phyloP scores from a whole-genome alignment of 2,888 invertebrate genomes.

The Parthenolecanium corni region DNA sequence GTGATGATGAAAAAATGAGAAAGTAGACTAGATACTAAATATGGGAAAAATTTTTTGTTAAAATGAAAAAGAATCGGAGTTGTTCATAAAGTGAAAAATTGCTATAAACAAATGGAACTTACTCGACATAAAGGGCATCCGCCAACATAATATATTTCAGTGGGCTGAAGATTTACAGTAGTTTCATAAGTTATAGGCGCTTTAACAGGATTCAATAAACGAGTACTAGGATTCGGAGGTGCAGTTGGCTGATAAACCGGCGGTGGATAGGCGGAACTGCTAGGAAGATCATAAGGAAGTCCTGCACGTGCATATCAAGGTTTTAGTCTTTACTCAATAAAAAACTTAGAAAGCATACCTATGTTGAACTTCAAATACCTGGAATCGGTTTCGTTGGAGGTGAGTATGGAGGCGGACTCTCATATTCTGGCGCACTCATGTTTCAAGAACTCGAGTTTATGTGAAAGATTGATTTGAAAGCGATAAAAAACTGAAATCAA shows the following conservation, averaged over 20 bases:
- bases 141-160: slow-evolving; percentile 39
- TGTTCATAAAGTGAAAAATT: no score
- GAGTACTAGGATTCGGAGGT: background rate
- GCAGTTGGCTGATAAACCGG: background rate
- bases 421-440: background rate
- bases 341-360: background rate
- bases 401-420: background rate
- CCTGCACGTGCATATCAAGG: no score
- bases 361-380: background rate
- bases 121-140: slow-evolving; percentile 28
- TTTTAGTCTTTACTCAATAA: no score
- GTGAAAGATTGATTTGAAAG: no score
- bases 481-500: no score
- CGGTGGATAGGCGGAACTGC: background rate
- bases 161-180: slow-evolving; percentile 10
- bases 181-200: background rate
- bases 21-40: no score
- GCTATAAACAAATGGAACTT: background rate
- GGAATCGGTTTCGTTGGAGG: background rate
- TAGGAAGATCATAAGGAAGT: no score
- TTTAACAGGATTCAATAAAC: background rate
- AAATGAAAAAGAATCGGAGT: no score
- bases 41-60: no score
- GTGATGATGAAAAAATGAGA: no score
- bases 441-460: no score